Conservation (phyloP, 2,797 vertebrate genomes). For the Coregonus suidteri region DNA sequence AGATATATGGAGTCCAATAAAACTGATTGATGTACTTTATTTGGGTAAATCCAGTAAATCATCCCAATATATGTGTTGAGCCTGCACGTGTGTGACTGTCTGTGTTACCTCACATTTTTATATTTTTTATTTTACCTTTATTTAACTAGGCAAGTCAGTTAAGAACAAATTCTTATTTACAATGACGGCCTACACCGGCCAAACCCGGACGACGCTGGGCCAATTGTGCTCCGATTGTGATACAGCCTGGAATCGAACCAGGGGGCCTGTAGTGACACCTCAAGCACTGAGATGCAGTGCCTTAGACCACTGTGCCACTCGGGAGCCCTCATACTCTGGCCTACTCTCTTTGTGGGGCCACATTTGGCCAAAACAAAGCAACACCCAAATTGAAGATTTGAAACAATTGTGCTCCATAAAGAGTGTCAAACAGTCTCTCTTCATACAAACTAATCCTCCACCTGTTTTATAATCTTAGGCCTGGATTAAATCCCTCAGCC, state of each 20-base stretch:
- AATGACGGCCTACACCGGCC: too few species aligned
- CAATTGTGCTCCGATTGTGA: too few species aligned
- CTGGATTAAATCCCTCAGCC: not conserved
- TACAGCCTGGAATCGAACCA: too few species aligned
- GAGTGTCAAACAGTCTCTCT: conserved; percentile 36
- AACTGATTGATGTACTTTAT: conserved; percentile 39
- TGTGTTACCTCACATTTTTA: too few species aligned
- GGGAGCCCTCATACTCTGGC: too few species aligned
- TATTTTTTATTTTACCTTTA: too few species aligned
- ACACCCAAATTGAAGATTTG: conserved; percentile 34
- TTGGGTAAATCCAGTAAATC: conserved; percentile 40
- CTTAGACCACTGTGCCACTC: too few species aligned
- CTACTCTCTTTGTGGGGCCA: conserved; percentile 48
- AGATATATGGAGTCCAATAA: conserved; percentile 18
- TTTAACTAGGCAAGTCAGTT: too few species aligned
- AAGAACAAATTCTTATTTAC: too few species aligned
- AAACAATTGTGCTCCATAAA: conserved; percentile 42
- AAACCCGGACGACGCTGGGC: too few species aligned
- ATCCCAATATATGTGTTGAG: conserved; percentile 46
- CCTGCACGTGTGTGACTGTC: not conserved
- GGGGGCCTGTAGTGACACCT: too few species aligned
- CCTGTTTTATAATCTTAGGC: conserved; percentile 23
- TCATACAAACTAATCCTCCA: conserved; percentile 20
- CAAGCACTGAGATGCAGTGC: too few species aligned
- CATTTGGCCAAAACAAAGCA: conserved; percentile 53